A percentile compares a stretch with the other conserved stretches of the same genome.
Evolutionary conservation across 2,113 vertebrate genomes (phyloP).

Genomic region (Trachemys scripta): DNA sequence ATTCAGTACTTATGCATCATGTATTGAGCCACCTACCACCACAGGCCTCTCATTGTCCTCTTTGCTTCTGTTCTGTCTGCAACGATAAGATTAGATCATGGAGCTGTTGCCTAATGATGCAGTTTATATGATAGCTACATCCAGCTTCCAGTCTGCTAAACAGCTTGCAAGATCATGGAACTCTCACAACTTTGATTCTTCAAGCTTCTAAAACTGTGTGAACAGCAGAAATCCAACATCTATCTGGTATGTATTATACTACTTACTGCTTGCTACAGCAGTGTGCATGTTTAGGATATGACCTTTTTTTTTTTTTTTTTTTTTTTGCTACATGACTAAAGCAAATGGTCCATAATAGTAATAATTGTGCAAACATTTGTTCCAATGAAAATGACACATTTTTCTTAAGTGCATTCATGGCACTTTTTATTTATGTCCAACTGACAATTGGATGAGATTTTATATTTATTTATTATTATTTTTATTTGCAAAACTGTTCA

Average conservation of each 20-base stretch:
- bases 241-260: not conserved
- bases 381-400: not conserved
- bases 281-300: not conserved
- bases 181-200: not conserved
- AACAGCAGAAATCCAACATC: not conserved
- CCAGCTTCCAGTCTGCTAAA: not conserved
- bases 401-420: not conserved
- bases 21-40: not conserved
- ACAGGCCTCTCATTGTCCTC: fast-evolving
- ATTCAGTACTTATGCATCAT: not conserved
- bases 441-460: not conserved
- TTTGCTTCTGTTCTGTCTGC: conserved; percentile 32
- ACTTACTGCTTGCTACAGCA: not conserved
- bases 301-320: not conserved
- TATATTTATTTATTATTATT: not conserved
- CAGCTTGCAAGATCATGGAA: fast-evolving
- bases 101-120: not conserved
- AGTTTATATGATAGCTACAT: not conserved
- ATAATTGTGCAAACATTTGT: not conserved
- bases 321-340: not conserved
- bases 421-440: not conserved
- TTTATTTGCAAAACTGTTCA: not conserved
- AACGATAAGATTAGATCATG: not conserved
- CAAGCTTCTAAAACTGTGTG: not conserved
- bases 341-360: not conserved